Percentiles rank a stretch among this genome's conserved stretches.
Conservation (phyloP, 2,113 vertebrate species). For the Pluvianellus socialis region DNA sequence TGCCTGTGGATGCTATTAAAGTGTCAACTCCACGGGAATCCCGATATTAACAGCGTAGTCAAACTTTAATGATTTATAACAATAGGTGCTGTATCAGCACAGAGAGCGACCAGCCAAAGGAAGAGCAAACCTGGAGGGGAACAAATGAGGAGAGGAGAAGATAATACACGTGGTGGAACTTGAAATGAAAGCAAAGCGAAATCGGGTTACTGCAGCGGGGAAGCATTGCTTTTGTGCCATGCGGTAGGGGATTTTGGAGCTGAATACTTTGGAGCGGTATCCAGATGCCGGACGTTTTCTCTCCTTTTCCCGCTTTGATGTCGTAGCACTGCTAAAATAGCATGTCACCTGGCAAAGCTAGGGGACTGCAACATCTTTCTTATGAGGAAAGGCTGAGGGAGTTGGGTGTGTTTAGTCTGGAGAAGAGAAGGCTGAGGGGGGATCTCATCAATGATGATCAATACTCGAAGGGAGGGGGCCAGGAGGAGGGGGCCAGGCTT, state of each 20-base stretch:
- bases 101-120: not conserved
- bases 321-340: not conserved
- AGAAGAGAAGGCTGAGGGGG: no score
- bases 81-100: not conserved
- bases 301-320: not conserved
- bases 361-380: no score
- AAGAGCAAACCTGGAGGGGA: not conserved
- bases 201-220: not conserved
- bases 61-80: slow-evolving; percentile 16
- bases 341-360: not conserved
- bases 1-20: slow-evolving; percentile 3
- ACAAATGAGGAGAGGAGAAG: not conserved
- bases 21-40: not conserved
- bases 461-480: no score
- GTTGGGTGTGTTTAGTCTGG: no score
- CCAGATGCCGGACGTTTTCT: not conserved
- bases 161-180: not conserved
- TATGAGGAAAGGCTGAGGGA: no score
- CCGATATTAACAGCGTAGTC: not conserved
- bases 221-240: not conserved
- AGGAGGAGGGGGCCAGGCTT: no score
- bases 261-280: not conserved
- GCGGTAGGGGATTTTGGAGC: not conserved
- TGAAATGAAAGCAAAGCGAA: not conserved
- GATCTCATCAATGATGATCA: no score